Evolutionary conservation across 2,888 invertebrate species (phyloP).

Genomic region (Drosophila atripex): DNA sequence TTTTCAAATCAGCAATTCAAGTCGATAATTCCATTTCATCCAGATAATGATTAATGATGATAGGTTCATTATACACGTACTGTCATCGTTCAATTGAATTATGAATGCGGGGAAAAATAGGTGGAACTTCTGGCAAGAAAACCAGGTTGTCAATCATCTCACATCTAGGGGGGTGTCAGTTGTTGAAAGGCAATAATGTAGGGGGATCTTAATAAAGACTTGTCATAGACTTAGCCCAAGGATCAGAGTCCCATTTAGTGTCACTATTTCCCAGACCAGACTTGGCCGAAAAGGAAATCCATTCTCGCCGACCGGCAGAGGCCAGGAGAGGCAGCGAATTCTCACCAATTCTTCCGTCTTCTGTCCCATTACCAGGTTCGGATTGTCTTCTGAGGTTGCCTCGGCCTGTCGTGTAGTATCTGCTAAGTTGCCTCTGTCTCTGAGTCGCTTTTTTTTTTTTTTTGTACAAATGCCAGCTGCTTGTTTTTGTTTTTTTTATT

Average conservation of each 20-base stretch:
- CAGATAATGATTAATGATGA: slow-evolving; percentile 67
- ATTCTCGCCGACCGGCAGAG: slow-evolving; percentile 22
- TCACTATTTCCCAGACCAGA: slow-evolving; percentile 12
- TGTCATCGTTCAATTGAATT: slow-evolving; percentile 62
- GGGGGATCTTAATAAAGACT: background rate
- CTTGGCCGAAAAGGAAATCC: slow-evolving; percentile 33
- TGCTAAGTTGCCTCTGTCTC: slow-evolving; percentile 43
- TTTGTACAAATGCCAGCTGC: slow-evolving; percentile 18
- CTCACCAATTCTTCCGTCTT: slow-evolving; percentile 30
- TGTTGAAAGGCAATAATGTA: background rate
- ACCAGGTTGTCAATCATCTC: slow-evolving; percentile 14
- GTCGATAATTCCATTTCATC: slow-evolving; percentile 36
- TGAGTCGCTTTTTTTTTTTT: background rate
- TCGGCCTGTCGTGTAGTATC: slow-evolving; percentile 51
- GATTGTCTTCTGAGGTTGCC: slow-evolving; percentile 32
- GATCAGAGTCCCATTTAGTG: slow-evolving; percentile 19
- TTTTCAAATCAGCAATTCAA: slow-evolving; percentile 51
- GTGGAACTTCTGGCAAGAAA: slow-evolving; percentile 1
- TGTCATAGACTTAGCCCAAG: background rate
- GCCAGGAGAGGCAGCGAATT: slow-evolving; percentile 22
- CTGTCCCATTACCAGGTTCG: slow-evolving; percentile 40
- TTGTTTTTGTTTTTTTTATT: slow-evolving; percentile 5
- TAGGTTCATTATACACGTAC: slow-evolving; percentile 60
- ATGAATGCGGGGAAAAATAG: slow-evolving; percentile 17
- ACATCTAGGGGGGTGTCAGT: background rate